These are phyloP conservation scores for Pomatorhinus ruficollis DNA, from an alignment of 2,113 vertebrate species.

Conservation along the genomic window DNA sequence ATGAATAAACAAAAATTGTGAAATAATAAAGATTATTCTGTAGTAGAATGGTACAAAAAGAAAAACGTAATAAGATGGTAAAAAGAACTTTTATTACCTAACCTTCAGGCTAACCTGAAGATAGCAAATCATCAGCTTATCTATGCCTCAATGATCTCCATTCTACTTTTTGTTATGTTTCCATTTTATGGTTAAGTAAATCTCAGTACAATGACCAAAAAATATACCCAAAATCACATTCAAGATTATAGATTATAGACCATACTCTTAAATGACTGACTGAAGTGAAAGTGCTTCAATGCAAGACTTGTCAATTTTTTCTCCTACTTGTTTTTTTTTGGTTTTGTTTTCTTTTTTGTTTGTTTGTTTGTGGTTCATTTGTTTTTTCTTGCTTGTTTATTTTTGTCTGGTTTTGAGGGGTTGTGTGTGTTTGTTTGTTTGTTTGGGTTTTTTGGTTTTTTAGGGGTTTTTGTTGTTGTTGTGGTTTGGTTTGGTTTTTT, in stretches of 20 bases:
- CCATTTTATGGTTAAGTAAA: constrained; percentile 70
- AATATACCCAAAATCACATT: constrained; percentile 51
- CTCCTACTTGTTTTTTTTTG: neutral
- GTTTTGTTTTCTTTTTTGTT: neutral
- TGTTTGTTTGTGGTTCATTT: neutral
- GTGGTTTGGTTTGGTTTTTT: neutral
- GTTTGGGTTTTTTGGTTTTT: too few relatives aligned
- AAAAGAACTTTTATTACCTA: constrained; percentile 47
- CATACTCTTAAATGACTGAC: constrained; percentile 1
- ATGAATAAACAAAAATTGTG: constrained; percentile 44
- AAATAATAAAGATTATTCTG: constrained; percentile 36
- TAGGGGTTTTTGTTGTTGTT: neutral
- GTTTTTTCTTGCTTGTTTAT: neutral
- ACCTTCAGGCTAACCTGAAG: constrained; percentile 64
- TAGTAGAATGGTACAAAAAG: constrained; percentile 50
- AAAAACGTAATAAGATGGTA: constrained; percentile 28
- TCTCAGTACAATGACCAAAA: constrained; percentile 62
- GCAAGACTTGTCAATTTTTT: constrained; percentile 5
- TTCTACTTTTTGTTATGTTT: constrained; percentile 42
- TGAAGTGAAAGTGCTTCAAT: constrained; percentile 37
- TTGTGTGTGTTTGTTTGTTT: neutral
- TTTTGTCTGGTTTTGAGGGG: neutral
- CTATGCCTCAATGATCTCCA: constrained; percentile 56
- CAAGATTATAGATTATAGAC: constrained; percentile 39
- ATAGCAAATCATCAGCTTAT: constrained; percentile 60